phyloP scores from a whole-genome alignment of 2,797 vertebrate genomes.

The Schizopygopsis pylzovi region DNA sequence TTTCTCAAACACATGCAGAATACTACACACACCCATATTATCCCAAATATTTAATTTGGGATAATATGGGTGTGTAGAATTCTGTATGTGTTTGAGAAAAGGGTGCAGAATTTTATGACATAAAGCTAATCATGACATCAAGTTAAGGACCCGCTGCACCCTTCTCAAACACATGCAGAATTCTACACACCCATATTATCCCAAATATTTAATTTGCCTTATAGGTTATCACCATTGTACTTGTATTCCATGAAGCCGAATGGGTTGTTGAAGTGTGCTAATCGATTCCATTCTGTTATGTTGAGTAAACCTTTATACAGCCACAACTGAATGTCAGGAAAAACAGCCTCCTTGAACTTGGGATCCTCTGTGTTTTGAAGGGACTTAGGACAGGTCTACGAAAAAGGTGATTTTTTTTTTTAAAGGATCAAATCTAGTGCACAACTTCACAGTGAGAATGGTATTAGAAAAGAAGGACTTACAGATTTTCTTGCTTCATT shows the following conservation, averaged over 20 bases:
- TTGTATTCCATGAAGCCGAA: constrained; percentile 89
- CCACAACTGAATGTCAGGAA: constrained; percentile 83
- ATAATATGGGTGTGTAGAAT: too few relatives aligned
- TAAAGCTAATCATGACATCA: background rate
- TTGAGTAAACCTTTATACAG: constrained; percentile 78
- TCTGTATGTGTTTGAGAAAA: too few relatives aligned
- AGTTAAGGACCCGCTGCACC: background rate
- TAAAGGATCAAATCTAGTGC: background rate
- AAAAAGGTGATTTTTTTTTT: background rate
- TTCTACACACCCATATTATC: background rate
- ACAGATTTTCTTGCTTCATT: constrained; percentile 60
- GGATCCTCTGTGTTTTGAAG: constrained; percentile 75
- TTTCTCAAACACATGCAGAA: constrained; percentile 23
- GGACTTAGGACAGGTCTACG: constrained; percentile 81
- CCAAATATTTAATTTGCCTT: background rate
- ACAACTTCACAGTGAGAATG: background rate
- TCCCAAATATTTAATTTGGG: background rate
- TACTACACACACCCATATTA: background rate
- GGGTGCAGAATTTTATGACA: background rate
- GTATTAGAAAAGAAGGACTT: constrained; percentile 36
- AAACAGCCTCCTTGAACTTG: constrained; percentile 76
- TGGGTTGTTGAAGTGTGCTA: constrained; percentile 86
- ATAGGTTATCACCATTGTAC: constrained; percentile 72
- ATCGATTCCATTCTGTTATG: constrained; percentile 82
- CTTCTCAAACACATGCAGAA: constrained; percentile 24